Evolutionary conservation across 2,888 invertebrate species (phyloP).

Genomic region (Pediacus dermestoides): DNA sequence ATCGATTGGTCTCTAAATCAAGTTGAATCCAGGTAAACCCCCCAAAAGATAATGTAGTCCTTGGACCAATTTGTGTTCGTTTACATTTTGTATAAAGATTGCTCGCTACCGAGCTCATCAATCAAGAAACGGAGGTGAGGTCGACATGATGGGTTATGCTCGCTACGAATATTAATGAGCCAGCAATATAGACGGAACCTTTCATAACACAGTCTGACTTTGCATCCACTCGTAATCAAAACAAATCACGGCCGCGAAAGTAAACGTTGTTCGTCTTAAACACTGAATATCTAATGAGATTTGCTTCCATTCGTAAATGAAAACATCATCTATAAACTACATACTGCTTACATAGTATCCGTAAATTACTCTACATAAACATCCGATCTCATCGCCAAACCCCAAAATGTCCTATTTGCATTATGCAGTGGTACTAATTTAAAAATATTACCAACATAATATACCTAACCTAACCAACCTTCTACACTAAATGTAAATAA

Average conservation of each 20-base stretch:
- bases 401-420: no score
- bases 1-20: slow-evolving; percentile 24
- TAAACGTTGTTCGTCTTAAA: slow-evolving; percentile 23
- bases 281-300: slow-evolving; percentile 21
- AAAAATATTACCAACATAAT: no score
- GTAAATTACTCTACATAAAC: slow-evolving; percentile 3
- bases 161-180: slow-evolving; percentile 47
- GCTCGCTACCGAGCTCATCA: slow-evolving; percentile 40
- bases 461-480: no score
- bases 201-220: slow-evolving; percentile 20
- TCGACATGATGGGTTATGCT: slow-evolving; percentile 44
- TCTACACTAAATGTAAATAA: no score
- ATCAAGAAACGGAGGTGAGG: slow-evolving; percentile 43
- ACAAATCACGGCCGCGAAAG: slow-evolving; percentile 26
- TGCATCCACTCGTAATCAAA: slow-evolving; percentile 30
- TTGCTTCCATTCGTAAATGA: slow-evolving; percentile 13
- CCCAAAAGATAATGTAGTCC: slow-evolving; percentile 35
- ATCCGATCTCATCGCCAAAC: no score
- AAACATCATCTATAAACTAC: slow-evolving; percentile 16
- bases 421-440: no score
- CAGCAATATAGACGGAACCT: slow-evolving; percentile 36
- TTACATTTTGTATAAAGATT: slow-evolving; percentile 42
- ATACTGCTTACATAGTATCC: slow-evolving; percentile 1
- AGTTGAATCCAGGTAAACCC: slow-evolving; percentile 18
- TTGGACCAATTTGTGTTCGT: slow-evolving; percentile 46